Evolutionary conservation across 2,797 vertebrate species (phyloP), one percentile per base, ranked within the genome.

Genomic region (Takifugu ocellatus): DNA sequence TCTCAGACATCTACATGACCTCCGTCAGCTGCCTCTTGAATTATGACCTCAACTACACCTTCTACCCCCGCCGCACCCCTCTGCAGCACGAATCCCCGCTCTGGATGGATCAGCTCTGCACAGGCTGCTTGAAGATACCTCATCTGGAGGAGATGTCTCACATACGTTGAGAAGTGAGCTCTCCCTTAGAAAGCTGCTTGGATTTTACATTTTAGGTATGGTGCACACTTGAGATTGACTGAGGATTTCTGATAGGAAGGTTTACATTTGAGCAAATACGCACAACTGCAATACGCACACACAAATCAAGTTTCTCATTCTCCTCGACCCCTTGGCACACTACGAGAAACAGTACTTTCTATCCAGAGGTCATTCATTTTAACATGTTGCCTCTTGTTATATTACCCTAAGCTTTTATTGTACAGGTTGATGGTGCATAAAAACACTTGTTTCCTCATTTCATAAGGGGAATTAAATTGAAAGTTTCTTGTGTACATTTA

Each of bases 31-130:
- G 92, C 46, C 84, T 94, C 5, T 70, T 94, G 56, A 94, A 94
- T 67, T 94, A 94, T 2, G 93, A 94, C 84, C 74, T 75, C 0
- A 74, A 75, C 0, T 92, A 93, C 81, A 93, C 87, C 0, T 94
- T 94, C 78, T 94, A 92, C 81, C 93, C 93, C 0, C 91, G 93
- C 4, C 91, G 93, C 59, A 93, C 92, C 0, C 93, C 93, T 2
- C 84, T 94, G 72, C 93, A 94, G 77, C 93, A 94, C 2, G 93
- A 94, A 74, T 91, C 92, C 1, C 93, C 93, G 0, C 88, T 94
- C 55, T 94, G 93, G 93, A 93, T 94, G 91, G 93, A 94, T 69
- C 93, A 94, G 79, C 93, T 94, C 1, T 94, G 93, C 83, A 94
- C 92, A 0, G 92, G 92, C 71, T 94, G 92, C 85, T 88, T 90